These are phyloP conservation scores for Lycaon pictus DNA, from an alignment of 2,113 vertebrate species.

Conservation along the genomic window DNA sequence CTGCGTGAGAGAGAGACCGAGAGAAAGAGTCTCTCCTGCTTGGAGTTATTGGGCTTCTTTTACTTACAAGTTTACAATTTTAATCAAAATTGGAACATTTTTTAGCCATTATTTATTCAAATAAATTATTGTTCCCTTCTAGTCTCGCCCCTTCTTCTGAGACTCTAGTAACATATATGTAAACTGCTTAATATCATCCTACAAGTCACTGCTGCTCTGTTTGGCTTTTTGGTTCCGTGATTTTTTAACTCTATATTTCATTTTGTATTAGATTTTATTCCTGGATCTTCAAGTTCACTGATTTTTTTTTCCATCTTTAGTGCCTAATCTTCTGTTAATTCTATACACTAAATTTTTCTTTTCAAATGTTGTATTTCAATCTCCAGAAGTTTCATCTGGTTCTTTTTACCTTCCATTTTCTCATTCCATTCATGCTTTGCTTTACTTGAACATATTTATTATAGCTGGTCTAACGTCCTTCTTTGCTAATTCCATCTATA, in stretches of 20 bases:
- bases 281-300: background rate
- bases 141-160: background rate
- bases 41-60: constrained; percentile 36
- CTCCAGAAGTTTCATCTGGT: background rate
- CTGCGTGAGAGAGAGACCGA: background rate
- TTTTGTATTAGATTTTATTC: background rate
- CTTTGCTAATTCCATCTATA: background rate
- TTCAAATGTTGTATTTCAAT: background rate
- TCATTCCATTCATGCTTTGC: background rate
- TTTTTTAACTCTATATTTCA: background rate
- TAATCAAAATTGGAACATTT: constrained; percentile 39
- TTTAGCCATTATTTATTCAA: constrained; percentile 17
- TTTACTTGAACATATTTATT: background rate
- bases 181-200: background rate
- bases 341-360: background rate
- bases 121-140: background rate
- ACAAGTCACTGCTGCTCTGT: background rate
- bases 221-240: background rate
- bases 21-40: background rate
- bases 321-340: background rate
- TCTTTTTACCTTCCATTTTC: constrained; percentile 12
- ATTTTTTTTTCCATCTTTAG: constrained; percentile 7
- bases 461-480: background rate
- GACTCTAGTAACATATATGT: background rate
- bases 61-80: background rate